These are phyloP conservation scores for Tetheella fluctuosa DNA, from an alignment of 2,888 invertebrate genomes.

Conservation along the genomic window DNA sequence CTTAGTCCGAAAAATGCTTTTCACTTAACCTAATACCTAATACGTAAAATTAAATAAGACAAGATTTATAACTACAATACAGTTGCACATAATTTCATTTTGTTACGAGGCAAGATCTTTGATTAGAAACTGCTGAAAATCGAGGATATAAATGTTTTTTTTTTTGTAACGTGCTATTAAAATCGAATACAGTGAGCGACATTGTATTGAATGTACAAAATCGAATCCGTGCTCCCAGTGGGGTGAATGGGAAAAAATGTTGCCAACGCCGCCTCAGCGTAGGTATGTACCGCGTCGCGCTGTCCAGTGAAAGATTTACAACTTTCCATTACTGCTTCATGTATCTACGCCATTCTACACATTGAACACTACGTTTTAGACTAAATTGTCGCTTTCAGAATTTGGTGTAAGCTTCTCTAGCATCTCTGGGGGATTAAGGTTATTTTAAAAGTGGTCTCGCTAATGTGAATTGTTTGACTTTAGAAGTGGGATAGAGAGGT, in stretches of 20 bases:
- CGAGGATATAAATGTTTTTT: slow-evolving; percentile 22
- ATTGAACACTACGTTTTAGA: slow-evolving; percentile 40
- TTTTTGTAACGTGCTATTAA: slow-evolving; percentile 47
- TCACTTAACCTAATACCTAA: no score
- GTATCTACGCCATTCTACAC: slow-evolving; percentile 31
- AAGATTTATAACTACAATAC: not conserved
- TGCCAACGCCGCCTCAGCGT: slow-evolving; percentile 47
- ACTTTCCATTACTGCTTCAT: slow-evolving; percentile 68
- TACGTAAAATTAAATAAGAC: not conserved
- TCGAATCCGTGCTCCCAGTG: slow-evolving; percentile 69
- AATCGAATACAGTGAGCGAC: slow-evolving; percentile 55
- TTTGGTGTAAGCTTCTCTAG: slow-evolving; percentile 22
- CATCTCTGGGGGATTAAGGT: not conserved
- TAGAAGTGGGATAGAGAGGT: not conserved
- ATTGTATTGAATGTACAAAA: slow-evolving; percentile 70
- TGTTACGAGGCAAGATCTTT: not conserved
- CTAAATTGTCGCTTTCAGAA: slow-evolving; percentile 36
- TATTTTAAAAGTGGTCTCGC: not conserved
- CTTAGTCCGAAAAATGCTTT: no score
- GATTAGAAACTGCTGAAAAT: not conserved
- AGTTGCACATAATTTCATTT: not conserved
- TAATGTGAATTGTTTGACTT: not conserved
- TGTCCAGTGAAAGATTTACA: slow-evolving; percentile 78
- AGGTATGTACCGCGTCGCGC: slow-evolving; percentile 41
- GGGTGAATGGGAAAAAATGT: slow-evolving; percentile 72